Evolutionary conservation across 2,888 invertebrate species (phyloP).

Genomic region (Lasioglossum calceatum): DNA sequence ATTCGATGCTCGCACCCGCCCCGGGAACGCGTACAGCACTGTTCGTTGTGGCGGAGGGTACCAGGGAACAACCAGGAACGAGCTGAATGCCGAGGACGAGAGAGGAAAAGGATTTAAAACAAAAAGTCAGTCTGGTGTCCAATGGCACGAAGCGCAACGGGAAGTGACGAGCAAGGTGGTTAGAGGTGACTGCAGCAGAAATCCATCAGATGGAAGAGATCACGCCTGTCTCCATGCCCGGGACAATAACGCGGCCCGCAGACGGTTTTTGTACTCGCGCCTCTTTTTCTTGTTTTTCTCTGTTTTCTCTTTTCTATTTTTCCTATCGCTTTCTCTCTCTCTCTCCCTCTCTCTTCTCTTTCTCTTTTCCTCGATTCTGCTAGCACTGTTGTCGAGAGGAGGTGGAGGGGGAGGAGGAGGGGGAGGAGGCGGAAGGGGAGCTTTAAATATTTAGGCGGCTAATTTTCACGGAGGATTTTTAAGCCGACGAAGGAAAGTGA

Average conservation of each 20-base stretch:
- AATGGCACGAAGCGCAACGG: conserved; percentile 72
- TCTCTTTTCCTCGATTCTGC: conserved; percentile 21
- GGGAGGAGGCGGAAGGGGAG: conserved; percentile 52
- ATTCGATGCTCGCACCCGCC: conserved; percentile 55
- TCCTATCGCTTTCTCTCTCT: neutral
- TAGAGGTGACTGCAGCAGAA: conserved; percentile 72
- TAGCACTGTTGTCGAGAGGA: conserved; percentile 4
- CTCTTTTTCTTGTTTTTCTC: conserved; percentile 37
- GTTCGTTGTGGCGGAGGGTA: conserved; percentile 52
- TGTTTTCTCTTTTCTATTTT: conserved; percentile 18
- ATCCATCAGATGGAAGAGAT: conserved; percentile 80
- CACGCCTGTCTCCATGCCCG: conserved; percentile 74
- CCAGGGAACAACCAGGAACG: conserved; percentile 21
- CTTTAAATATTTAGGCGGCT: conserved; percentile 82
- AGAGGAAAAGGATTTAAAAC: conserved; percentile 62
- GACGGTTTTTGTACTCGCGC: conserved; percentile 76
- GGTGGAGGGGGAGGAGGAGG: neutral
- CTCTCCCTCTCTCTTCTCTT: conserved; percentile 5
- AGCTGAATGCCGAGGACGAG: conserved; percentile 53
- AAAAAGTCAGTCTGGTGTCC: conserved; percentile 73
- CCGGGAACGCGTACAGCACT: conserved; percentile 22
- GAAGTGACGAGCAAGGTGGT: conserved; percentile 70
- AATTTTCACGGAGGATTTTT: conserved; percentile 82
- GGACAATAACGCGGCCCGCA: conserved; percentile 77
- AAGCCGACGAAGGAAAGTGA: conserved; percentile 76